Base-by-base conservation (phyloP, 1,140 invertebrate species). In the Teleopsis dalmanni region DNA sequence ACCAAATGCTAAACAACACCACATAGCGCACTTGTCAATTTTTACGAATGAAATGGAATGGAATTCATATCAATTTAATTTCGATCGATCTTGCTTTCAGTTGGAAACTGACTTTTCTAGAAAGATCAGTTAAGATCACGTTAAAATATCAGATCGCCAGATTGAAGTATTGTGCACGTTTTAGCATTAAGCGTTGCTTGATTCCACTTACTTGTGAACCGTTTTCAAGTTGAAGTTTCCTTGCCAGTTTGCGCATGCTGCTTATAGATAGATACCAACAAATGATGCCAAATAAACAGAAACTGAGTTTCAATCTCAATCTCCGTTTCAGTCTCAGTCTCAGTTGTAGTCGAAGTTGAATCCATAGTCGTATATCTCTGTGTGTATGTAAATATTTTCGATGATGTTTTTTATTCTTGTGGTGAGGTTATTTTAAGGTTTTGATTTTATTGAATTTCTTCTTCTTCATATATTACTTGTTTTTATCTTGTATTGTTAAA, bases 61-160 rank as follows among this genome's bases (percentile, higher is more conserved):
- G 57, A 64, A 38, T 57, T 65, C 59, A 65, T 62, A 62, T 64
- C 64, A 62, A 66, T 67, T 67, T 62, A 60, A 62, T 59, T 50
- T 66, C 65, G 64, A 67, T 67, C 64, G 64, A 67, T 67, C 64
- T 65, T 49, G 11, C 45, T 34, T n/a, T n/a, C n/a, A n/a, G n/a
- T n/a, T n/a, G n/a, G n/a, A n/a, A n/a, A 42, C 13, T 9, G 25
- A 42, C 18, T 10, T 23, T 22, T 8, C 23, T 11, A 43, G 19
- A 41, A 26, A 26, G n/a, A 26, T 23, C 22, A 18, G 26, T 42
- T 37, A 19, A 37, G 25, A 38, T 23, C 37, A 22, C 37, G 37
- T 38, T 38, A 6, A 38, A 38, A 38, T 46, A 18, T 10, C 26
- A 19, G 25, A 21, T 29, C 27, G 8, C 14, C 38, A 49, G 38